Conservation (phyloP, 2,888 invertebrate species). For the Melanchra persicariae region DNA sequence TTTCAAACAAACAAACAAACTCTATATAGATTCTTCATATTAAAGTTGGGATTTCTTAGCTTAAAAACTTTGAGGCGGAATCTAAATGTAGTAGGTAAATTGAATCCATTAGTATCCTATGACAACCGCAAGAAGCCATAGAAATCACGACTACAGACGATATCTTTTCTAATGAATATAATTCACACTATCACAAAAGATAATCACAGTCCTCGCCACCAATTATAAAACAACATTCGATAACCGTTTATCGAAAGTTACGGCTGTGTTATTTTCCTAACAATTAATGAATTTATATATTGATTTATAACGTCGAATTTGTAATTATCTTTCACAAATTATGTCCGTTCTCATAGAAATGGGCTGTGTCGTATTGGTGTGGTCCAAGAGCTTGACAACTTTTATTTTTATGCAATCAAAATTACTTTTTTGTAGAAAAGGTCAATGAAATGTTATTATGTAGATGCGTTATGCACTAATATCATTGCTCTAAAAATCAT, state of each 20-base stretch:
- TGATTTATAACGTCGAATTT: conserved; percentile 68
- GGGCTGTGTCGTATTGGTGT: conserved; percentile 44
- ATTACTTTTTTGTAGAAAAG: conserved; percentile 6
- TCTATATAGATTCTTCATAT: too few species aligned
- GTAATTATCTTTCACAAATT: conserved; percentile 65
- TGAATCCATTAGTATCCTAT: background rate
- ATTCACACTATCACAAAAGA: conserved; percentile 57
- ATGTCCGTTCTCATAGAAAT: conserved; percentile 55
- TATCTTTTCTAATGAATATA: conserved; percentile 44
- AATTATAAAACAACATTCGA: conserved; percentile 57
- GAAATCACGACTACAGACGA: conserved; percentile 17
- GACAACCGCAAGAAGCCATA: conserved; percentile 18
- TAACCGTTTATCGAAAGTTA: conserved; percentile 65
- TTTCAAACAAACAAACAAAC: too few species aligned
- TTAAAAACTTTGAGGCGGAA: too few species aligned
- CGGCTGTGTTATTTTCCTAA: conserved; percentile 65
- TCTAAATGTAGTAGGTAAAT: too few species aligned
- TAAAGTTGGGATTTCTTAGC: too few species aligned
- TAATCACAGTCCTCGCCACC: conserved; percentile 58
- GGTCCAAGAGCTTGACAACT: conserved; percentile 33
- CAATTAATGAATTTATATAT: conserved; percentile 69
- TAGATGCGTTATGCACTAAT: too few species aligned
- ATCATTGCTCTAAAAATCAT: too few species aligned
- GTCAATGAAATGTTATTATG: background rate
- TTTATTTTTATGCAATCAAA: conserved; percentile 5